Conservation (phyloP, 2,113 vertebrate species). For the Oncorhynchus gorbuscha region DNA sequence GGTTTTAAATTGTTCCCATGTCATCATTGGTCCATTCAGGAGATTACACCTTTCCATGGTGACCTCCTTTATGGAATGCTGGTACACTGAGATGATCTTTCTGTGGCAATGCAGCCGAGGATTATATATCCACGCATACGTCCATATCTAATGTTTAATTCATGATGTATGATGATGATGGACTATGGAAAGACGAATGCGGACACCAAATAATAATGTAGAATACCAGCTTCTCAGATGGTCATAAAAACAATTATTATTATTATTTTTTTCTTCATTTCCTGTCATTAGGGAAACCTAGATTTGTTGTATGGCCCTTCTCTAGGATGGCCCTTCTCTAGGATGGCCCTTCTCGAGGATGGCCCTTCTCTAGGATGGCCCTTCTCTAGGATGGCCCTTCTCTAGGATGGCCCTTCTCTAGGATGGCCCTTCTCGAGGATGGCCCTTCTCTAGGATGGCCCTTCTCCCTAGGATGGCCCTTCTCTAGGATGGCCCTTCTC, state of each 20-base stretch:
- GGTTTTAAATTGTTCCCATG: too few relatives aligned
- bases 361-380: too few relatives aligned
- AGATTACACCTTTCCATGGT: not conserved
- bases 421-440: too few relatives aligned
- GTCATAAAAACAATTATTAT: too few relatives aligned
- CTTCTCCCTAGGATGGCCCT: too few relatives aligned
- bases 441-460: too few relatives aligned
- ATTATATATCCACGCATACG: not conserved
- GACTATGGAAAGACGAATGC: not conserved
- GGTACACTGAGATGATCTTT: slow-evolving; percentile 5
- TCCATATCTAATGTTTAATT: slow-evolving; percentile 19
- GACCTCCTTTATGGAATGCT: slow-evolving; percentile 12
- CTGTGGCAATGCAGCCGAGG: not conserved
- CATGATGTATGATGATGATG: not conserved
- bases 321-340: too few relatives aligned
- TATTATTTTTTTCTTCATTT: not conserved
- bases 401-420: too few relatives aligned
- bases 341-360: too few relatives aligned
- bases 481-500: too few relatives aligned
- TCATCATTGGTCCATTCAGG: not conserved
- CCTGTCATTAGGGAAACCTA: not conserved
- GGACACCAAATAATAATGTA: slow-evolving; percentile 5
- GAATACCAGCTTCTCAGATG: not conserved
- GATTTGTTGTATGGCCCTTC: too few relatives aligned
- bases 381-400: too few relatives aligned